phyloP scores from a whole-genome alignment of 2,113 vertebrate genomes.

The Bombycilla garrulus region DNA sequence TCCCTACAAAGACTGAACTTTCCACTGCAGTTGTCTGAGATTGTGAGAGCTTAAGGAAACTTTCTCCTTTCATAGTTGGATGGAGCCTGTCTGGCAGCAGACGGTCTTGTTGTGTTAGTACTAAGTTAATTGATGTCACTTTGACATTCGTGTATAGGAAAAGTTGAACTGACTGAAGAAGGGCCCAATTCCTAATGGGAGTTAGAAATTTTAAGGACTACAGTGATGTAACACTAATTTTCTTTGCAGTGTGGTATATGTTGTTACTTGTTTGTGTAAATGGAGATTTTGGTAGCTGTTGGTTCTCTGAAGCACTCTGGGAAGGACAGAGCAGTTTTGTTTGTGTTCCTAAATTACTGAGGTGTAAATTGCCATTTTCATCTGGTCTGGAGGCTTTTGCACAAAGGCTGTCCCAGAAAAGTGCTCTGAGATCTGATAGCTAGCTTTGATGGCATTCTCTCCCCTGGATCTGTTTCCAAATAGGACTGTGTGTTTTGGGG shows the following conservation, averaged over 20 bases:
- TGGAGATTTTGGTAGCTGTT: neutral
- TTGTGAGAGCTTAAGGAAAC: neutral
- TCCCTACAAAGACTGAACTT: neutral
- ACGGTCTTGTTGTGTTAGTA: neutral
- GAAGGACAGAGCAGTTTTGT: neutral
- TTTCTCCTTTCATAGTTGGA: neutral
- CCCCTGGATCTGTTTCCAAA: neutral
- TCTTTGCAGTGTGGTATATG: neutral
- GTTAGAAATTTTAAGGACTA: neutral
- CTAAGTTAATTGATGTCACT: neutral
- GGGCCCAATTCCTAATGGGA: neutral
- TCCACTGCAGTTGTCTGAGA: neutral
- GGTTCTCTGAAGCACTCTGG: neutral
- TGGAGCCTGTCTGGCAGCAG: neutral
- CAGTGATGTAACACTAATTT: neutral
- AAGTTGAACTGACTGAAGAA: neutral
- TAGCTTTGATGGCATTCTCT: neutral
- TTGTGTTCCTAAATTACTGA: neutral
- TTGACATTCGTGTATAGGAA: neutral
- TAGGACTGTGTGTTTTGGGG: neutral
- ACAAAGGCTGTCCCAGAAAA: neutral
- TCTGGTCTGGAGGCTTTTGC: neutral
- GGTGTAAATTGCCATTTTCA: neutral
- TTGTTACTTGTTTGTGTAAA: neutral
- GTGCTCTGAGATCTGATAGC: neutral